Evolutionary conservation across 2,888 invertebrate species (phyloP), one percentile per base, ranked within the genome.

Genomic region (Caenorhabditis sulstoni): DNA sequence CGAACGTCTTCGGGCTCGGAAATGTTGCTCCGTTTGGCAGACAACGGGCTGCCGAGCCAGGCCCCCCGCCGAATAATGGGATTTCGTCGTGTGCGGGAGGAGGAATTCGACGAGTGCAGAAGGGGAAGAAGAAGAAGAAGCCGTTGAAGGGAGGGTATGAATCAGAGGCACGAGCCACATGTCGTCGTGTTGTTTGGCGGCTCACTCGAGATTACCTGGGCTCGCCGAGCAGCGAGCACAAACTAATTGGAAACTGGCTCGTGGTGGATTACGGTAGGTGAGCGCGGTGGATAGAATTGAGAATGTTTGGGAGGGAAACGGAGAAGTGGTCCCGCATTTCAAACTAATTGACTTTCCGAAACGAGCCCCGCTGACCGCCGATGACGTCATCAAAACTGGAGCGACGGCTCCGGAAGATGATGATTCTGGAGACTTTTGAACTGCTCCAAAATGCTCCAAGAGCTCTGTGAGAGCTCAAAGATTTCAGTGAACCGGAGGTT

Each of bases 301-400:
- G 18, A 29, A 44, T 11, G 11, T 39, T 44, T 44, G 16, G 35
- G 35, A 41, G 37, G 23, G 18, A 23, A 14, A 37, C 9, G 20
- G 18, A 20, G 14, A 16, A 16, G n/a, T 20, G 44, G 41, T 2
- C 61, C 35, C 49, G 59, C 23, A 61, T 61, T 61, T 18, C 35
- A 61, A 61, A 61, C 47, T 47, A 61, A 61, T 61, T 61, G 47
- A 47, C 16, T 45, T 59, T 44, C 45, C n/a, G n/a, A n/a, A n/a
- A n/a, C n/a, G 29, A 29, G 29, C 29, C 7, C 22, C 9, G 9
- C 41, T 58, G 58, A 58, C 58, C 58, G 8, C 12, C n/a, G 12
- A 41, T 58, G 58, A 58, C 58, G 41, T 58, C 58, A 47, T 59
- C 23, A 22, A 39, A 58, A n/a, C 29, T 29, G 29, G 29, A n/a